Percentiles rank a stretch among this genome's conserved stretches.
These are phyloP conservation scores for Tetragnatha montana DNA, from an alignment of 2,888 invertebrate species.

Conservation along the genomic window DNA sequence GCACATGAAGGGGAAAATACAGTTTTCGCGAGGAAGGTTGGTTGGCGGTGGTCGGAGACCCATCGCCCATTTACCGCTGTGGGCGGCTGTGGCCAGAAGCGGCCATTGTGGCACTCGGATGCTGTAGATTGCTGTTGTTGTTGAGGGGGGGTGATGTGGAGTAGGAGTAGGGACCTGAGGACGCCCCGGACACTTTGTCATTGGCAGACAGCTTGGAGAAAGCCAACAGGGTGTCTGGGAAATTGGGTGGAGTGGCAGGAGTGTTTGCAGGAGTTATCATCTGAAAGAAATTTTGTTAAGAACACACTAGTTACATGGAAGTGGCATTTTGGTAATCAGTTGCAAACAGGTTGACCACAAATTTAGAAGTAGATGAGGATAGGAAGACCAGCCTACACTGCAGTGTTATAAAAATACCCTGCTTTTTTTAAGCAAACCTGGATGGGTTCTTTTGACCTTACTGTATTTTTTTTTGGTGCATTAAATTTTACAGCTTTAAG, in stretches of 20 bases:
- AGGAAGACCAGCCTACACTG: too few relatives aligned
- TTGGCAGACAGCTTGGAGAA: slow-evolving; percentile 91
- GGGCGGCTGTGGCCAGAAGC: slow-evolving; percentile 52
- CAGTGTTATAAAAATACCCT: too few relatives aligned
- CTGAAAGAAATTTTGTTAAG: slow-evolving; percentile 77
- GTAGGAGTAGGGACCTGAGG: slow-evolving; percentile 46
- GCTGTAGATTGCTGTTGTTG: slow-evolving; percentile 63
- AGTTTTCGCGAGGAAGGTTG: slow-evolving; percentile 40
- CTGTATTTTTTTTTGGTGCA: too few relatives aligned
- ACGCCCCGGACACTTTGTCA: slow-evolving; percentile 65
- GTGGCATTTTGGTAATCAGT: too few relatives aligned
- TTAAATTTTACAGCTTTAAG: too few relatives aligned
- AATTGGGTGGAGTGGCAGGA: slow-evolving; percentile 95
- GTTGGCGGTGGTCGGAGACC: slow-evolving; percentile 38
- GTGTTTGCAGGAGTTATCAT: slow-evolving; percentile 94
- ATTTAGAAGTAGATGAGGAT: too few relatives aligned
- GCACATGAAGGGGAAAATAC: slow-evolving; percentile 45
- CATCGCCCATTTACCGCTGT: slow-evolving; percentile 48
- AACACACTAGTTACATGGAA: too few relatives aligned
- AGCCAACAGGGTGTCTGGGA: slow-evolving; percentile 91
- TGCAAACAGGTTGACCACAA: too few relatives aligned
- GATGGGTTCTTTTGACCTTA: too few relatives aligned
- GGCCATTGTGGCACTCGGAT: slow-evolving; percentile 57
- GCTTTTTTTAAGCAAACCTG: too few relatives aligned
- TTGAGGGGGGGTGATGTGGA: slow-evolving; percentile 65